Base-by-base conservation (phyloP, 1,140 invertebrate species). In the Cydia fagiglandana region DNA sequence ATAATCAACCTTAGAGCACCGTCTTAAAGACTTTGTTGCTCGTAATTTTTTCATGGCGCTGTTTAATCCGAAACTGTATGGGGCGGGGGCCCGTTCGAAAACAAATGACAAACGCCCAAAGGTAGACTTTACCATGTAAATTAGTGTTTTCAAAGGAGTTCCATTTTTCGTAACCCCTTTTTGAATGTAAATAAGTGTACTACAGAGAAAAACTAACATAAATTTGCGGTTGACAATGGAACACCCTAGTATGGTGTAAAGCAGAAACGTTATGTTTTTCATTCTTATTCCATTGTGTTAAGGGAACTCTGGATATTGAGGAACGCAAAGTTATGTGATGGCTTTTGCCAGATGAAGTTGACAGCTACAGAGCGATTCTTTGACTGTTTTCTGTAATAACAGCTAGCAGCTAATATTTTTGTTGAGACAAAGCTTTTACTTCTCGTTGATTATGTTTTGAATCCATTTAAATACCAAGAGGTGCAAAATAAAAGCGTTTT, bases 371-470 rank as follows among this genome's bases (percentile, higher is more conserved):
- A 81, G 76, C 80, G 79, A 81, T 83, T 84, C 81, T 82, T 83
- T 81, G 77, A 74, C 75, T 87, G 80, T 85, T 86, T 86, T 83
- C 79, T 80, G 74, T 83, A 75, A 81, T 82, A 86, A 80, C 84
- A 82, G 68, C 73, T 75, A 75, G 78, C 84, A 82, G 68, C 73
- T 76, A 75, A 80, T 85, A 83, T 86, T 84, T 83, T 86, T 81
- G 77, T 83, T 82, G 76, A 74, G 41, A 68, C 75, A 75, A 83
- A 82, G 81, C 83, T 82, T 87, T 85, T 83, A 85, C 83, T 84
- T 85, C 81, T 84, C 81, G 84, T 82, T 87, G 84, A 87, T 86
- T 87, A 81, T 86, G 83, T 87, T 87, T 84, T 86, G 78, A 84
- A 83, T 83, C 81, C 80, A 86, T 87, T 84, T 85, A 50, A 28